A percentile compares a stretch with the other conserved stretches of the same genome.
These are phyloP conservation scores for Chesias legatella DNA, from an alignment of 2,888 invertebrate species.

Conservation along the genomic window DNA sequence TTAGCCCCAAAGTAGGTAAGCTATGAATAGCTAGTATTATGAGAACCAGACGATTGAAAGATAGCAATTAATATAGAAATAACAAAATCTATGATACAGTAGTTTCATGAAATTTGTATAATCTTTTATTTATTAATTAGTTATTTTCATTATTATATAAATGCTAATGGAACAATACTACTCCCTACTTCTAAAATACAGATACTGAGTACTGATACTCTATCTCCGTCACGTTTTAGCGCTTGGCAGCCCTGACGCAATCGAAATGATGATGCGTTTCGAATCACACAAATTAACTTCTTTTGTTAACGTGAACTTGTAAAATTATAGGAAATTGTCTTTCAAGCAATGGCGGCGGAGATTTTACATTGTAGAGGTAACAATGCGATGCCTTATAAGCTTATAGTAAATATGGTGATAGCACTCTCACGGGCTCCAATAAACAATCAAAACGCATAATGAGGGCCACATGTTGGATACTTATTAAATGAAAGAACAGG, in stretches of 20 bases:
- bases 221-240: background rate
- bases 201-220: too few relatives aligned
- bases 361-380: conserved; percentile 24
- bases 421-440: conserved; percentile 28
- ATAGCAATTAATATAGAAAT: too few relatives aligned
- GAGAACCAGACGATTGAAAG: too few relatives aligned
- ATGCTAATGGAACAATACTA: too few relatives aligned
- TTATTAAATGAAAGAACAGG: too few relatives aligned
- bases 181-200: too few relatives aligned
- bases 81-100: too few relatives aligned
- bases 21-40: too few relatives aligned
- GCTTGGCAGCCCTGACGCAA: conserved; percentile 35
- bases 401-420: conserved; percentile 21
- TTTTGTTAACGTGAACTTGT: conserved; percentile 52
- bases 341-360: conserved; percentile 34
- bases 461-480: background rate
- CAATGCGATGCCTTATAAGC: conserved; percentile 20
- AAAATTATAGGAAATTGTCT: conserved; percentile 43
- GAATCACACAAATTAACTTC: conserved; percentile 63
- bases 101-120: too few relatives aligned
- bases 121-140: too few relatives aligned
- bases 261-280: conserved; percentile 67
- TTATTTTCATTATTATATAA: too few relatives aligned
- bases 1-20: too few relatives aligned
- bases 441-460: conserved; percentile 15